Evolutionary conservation across 1,140 invertebrate species (phyloP).

Genomic region (Brachionus calyciflorus): DNA sequence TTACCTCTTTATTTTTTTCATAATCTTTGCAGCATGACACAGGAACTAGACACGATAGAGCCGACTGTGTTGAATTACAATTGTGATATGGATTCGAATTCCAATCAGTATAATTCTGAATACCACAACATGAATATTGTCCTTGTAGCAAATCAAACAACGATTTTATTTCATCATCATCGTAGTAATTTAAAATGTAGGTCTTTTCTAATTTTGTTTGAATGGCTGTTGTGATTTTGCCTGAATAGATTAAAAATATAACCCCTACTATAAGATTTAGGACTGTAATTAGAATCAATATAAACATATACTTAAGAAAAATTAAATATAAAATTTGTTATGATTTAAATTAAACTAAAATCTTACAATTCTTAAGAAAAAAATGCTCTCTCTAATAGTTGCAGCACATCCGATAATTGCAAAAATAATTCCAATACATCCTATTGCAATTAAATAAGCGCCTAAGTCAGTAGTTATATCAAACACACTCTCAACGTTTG

Average conservation of each 20-base stretch:
- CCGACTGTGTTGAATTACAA: conserved; percentile 25
- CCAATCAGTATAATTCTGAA: conserved; percentile 25
- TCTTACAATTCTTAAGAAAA: conserved; percentile 15
- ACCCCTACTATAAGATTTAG: conserved; percentile 36
- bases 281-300: not conserved
- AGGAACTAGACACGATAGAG: conserved; percentile 18
- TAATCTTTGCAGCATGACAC: conserved; percentile 36
- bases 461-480: conserved; percentile 29
- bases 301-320: not conserved
- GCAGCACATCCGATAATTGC: conserved; percentile 11
- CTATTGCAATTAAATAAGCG: conserved; percentile 29
- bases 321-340: not conserved
- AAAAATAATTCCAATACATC: conserved; percentile 19
- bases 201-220: not conserved
- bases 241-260: conserved; percentile 40
- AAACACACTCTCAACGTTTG: conserved; percentile 5
- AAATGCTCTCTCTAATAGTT: conserved; percentile 13
- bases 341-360: not conserved
- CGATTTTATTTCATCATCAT: conserved; percentile 17
- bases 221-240: conserved; percentile 21
- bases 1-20: not conserved
- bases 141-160: conserved; percentile 33
- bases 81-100: conserved; percentile 13
- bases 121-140: conserved; percentile 39
- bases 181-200: conserved; percentile 8